phyloP scores from a whole-genome alignment of 2,888 invertebrate genomes.

The Masnerella sp. region DNA sequence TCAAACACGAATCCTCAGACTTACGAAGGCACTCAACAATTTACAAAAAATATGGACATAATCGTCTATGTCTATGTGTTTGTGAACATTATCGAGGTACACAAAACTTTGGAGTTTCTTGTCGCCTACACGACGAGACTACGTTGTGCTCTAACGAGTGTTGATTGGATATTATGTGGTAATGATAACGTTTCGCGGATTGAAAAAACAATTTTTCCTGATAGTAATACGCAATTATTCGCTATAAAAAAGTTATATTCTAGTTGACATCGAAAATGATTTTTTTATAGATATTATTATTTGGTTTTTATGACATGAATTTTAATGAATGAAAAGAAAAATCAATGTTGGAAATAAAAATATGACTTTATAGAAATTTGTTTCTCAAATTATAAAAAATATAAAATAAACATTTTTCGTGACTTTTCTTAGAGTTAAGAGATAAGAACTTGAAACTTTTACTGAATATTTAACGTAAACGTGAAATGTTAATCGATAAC shows the following conservation, averaged over 20 bases:
- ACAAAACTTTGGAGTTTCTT: constrained; percentile 43
- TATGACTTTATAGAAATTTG: too few species aligned
- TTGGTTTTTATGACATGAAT: too few species aligned
- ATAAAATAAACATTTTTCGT: constrained; percentile 39
- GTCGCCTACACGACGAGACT: constrained; percentile 32
- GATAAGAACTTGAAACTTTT: background rate
- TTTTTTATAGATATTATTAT: too few species aligned
- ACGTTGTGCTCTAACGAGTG: constrained; percentile 49
- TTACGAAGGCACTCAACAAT: constrained; percentile 63
- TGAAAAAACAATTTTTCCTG: background rate
- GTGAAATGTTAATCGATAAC: constrained; percentile 18
- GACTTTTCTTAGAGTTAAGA: constrained; percentile 26
- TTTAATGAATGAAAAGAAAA: too few species aligned
- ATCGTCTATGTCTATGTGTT: constrained; percentile 42
- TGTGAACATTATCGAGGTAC: constrained; percentile 49
- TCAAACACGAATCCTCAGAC: constrained; percentile 61
- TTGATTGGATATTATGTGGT: constrained; percentile 25
- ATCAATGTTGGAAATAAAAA: too few species aligned
- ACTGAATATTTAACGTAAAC: constrained; percentile 13
- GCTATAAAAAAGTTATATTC: too few species aligned
- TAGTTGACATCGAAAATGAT: too few species aligned
- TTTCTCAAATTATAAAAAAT: constrained; percentile 38
- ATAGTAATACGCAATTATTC: too few species aligned
- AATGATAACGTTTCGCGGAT: background rate
- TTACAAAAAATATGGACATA: constrained; percentile 52